Percentiles rank a stretch among this genome's conserved stretches.
Evolutionary conservation across 2,888 invertebrate species (phyloP).

Genomic region (Erannis defoliaria): DNA sequence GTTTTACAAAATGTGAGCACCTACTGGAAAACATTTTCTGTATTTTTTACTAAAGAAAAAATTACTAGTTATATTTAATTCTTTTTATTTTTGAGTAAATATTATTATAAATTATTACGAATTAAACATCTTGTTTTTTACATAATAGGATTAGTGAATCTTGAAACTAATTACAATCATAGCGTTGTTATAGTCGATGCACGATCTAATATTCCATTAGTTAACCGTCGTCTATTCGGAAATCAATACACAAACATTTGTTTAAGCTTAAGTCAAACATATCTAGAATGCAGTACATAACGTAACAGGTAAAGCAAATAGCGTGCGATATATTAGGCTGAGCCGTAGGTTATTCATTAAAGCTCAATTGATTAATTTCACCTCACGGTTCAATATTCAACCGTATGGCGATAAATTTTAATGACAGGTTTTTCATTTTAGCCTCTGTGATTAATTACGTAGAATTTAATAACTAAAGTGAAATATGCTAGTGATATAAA

Average conservation of each 20-base stretch:
- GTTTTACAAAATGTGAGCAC: too few relatives aligned
- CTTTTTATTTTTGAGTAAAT: too few relatives aligned
- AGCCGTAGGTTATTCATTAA: slow-evolving; percentile 26
- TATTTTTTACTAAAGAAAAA: too few relatives aligned
- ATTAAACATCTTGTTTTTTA: too few relatives aligned
- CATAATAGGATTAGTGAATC: too few relatives aligned
- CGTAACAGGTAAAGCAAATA: background rate
- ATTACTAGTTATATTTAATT: too few relatives aligned
- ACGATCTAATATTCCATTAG: slow-evolving; percentile 10
- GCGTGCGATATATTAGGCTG: slow-evolving; percentile 1
- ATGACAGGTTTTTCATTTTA: slow-evolving; percentile 36
- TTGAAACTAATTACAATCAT: too few relatives aligned
- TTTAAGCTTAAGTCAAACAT: slow-evolving; percentile 17
- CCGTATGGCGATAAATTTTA: slow-evolving; percentile 33
- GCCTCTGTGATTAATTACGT: slow-evolving; percentile 27
- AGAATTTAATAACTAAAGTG: slow-evolving; percentile 24
- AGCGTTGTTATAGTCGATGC: slow-evolving; percentile 3
- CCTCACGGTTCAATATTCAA: slow-evolving; percentile 28
- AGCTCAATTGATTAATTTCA: slow-evolving; percentile 32
- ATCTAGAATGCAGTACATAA: background rate
- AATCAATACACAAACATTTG: slow-evolving; percentile 16
- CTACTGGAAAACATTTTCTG: too few relatives aligned
- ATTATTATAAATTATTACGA: too few relatives aligned
- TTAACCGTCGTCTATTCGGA: slow-evolving; percentile 7
- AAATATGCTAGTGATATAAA: too few relatives aligned